These are phyloP conservation scores for Nannoperca australis DNA, from an alignment of 2,797 vertebrate genomes.

Conservation along the genomic window DNA sequence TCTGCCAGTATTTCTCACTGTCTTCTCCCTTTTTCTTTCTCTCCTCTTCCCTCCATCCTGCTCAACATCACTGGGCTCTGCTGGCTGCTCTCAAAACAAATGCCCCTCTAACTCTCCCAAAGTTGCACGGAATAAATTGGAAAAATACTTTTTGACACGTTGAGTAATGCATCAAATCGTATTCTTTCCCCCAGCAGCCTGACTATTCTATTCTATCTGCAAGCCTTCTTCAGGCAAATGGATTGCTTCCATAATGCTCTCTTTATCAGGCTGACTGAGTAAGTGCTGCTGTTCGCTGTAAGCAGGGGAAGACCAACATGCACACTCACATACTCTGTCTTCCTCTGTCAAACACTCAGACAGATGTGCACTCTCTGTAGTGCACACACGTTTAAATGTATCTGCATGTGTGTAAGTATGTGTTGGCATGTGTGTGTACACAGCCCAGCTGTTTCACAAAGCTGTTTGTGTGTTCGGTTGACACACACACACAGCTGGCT, in stretches of 20 bases:
- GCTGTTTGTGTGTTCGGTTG: constrained; percentile 30
- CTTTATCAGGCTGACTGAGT: constrained; percentile 69
- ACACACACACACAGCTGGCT: constrained; percentile 26
- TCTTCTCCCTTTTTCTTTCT: neutral
- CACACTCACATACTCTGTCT: constrained; percentile 17
- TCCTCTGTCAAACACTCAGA: constrained; percentile 15
- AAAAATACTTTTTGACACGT: constrained; percentile 78
- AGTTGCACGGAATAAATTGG: constrained; percentile 72
- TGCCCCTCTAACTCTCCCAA: constrained; percentile 64
- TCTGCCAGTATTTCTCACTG: constrained; percentile 25
- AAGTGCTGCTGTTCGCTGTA: constrained; percentile 60
- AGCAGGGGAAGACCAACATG: constrained; percentile 56
- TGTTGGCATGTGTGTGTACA: constrained; percentile 7
- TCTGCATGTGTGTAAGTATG: neutral
- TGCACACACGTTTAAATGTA: neutral
- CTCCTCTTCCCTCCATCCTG: constrained; percentile 34
- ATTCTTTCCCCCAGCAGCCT: constrained; percentile 61
- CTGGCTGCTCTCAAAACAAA: constrained; percentile 68
- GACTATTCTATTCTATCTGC: constrained; percentile 68
- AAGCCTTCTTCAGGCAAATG: constrained; percentile 70
- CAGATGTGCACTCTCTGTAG: constrained; percentile 29
- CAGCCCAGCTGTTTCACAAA: neutral
- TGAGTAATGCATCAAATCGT: constrained; percentile 79
- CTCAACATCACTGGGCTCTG: constrained; percentile 42
- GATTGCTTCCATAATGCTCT: constrained; percentile 71